These are phyloP conservation scores for Halcyon malimbica DNA, from an alignment of 2,113 vertebrate genomes.

Conservation along the genomic window DNA sequence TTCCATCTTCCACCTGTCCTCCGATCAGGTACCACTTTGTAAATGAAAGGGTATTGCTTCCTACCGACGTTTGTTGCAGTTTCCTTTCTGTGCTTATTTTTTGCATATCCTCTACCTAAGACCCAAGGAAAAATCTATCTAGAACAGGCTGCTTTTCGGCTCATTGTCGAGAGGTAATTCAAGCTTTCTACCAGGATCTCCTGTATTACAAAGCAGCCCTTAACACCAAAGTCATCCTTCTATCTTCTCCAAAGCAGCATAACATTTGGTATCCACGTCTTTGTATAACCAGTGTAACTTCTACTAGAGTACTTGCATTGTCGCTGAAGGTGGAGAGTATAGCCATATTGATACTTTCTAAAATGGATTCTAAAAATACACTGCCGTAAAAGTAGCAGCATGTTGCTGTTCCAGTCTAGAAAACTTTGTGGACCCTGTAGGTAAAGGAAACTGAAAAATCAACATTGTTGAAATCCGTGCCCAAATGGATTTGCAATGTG, in stretches of 20 bases:
- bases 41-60: background rate
- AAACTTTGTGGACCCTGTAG: background rate
- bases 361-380: background rate
- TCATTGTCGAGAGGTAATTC: background rate
- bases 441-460: background rate
- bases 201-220: background rate
- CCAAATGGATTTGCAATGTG: background rate
- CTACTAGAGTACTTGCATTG: background rate
- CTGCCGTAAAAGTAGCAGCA: background rate
- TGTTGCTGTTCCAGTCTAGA: background rate
- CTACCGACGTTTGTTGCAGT: background rate
- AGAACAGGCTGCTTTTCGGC: background rate
- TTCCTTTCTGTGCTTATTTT: background rate
- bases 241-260: background rate
- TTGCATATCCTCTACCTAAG: background rate
- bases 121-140: background rate
- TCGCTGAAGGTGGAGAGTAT: background rate
- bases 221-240: background rate
- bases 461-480: background rate
- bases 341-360: background rate
- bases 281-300: background rate
- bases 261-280: background rate
- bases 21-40: background rate
- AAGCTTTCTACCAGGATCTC: background rate
- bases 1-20: background rate